Base-by-base conservation (phyloP, 2,797 vertebrate species). In the Danio tinwini region DNA sequence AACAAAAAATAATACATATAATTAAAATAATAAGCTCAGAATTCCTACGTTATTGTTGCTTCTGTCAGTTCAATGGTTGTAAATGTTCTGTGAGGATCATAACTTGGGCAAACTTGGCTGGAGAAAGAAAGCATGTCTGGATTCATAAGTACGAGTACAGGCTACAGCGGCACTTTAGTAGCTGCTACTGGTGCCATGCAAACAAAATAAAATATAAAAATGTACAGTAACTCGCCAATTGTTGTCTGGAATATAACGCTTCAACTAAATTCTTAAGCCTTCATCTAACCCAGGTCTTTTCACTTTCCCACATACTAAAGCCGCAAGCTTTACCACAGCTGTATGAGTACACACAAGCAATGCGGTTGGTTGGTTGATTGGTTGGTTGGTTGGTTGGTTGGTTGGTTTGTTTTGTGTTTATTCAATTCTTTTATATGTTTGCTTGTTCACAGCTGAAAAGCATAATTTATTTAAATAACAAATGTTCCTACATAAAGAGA, bases 31-130 rank as follows among this genome's bases (percentile, higher is more conserved):
- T 76, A 71, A 79, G 67, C 59, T 40, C 19, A 39, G 13, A 44
- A 70, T 83, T 78, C 44, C 19, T 17, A 19, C 8, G 71, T 49
- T 72, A 45, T 61, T 39, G 8, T 14, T 71, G 62, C 19, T 61
- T 81, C n/a, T 80, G 72, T 75, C 61, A 42, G 45, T 56, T 56
- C 44, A n/a, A 50, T 58, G 65, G 37, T 45, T 76, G 53, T 80
- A 65, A 82, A 82, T 61, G 45, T 81, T 83, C 74, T 75, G 16
- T 52, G 37, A 81, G 14, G 45, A 69, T 53, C 47, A 53, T 82
- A 68, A 78, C 64, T 78, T 74, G 37, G 11, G 10, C 13, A 37
- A n/a, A 55, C 29, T 50, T 68, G 39, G 40, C 16, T 21, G 42
- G 40, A 56, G 50, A 56, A 10, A 10, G 37, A 67, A 42, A 69